phyloP scores from a whole-genome alignment of 2,888 invertebrate genomes.

The Yponomeuta plumbellus region DNA sequence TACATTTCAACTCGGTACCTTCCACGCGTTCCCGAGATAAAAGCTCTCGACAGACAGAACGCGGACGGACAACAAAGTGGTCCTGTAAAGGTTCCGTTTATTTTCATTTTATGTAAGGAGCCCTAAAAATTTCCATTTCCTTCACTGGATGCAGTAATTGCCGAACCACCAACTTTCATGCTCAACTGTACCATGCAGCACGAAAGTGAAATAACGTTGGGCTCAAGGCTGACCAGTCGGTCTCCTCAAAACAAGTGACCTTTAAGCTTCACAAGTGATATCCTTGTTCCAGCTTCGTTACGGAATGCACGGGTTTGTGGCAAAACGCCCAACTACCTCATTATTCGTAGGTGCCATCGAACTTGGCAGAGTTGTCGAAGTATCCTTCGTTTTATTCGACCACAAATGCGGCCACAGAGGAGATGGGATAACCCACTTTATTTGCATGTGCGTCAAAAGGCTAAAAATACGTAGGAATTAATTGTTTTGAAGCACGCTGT shows the following conservation, averaged over 20 bases:
- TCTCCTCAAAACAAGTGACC: constrained; percentile 71
- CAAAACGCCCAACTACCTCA: constrained; percentile 2
- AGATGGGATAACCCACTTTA: neutral
- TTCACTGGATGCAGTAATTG: neutral
- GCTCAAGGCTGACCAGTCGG: constrained; percentile 71
- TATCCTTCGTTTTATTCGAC: neutral
- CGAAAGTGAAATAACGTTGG: constrained; percentile 66
- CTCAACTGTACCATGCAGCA: constrained; percentile 35
- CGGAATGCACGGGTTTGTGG: constrained; percentile 32
- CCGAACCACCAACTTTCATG: neutral
- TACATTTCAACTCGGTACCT: no score
- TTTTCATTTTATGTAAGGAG: no score
- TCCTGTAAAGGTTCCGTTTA: no score
- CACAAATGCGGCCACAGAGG: neutral
- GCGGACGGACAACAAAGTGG: no score
- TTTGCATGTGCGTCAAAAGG: neutral
- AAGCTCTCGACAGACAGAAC: no score
- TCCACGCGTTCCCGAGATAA: no score
- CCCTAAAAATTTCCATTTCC: no score
- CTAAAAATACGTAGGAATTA: neutral
- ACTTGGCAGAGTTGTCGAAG: neutral
- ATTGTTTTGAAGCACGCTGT: neutral
- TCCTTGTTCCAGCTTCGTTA: constrained; percentile 58
- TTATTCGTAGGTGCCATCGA: neutral
- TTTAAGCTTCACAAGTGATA: constrained; percentile 53